These are phyloP conservation scores for Pardalotus punctatus DNA, from an alignment of 2,113 vertebrate genomes.

Conservation along the genomic window DNA sequence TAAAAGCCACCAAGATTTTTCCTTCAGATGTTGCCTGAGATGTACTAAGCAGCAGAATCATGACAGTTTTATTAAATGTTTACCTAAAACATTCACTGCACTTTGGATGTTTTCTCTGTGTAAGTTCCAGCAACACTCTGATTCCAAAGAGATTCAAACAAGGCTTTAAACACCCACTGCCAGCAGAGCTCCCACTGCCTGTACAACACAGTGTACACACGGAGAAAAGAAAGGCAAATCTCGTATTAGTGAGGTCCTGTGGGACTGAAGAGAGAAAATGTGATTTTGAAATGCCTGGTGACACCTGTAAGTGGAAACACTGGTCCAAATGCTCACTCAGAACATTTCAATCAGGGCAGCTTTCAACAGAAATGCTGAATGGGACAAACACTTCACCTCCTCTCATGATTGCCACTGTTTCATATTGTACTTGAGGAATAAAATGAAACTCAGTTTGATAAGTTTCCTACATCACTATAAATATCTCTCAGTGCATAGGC, in stretches of 20 bases:
- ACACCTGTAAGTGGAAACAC: fast-evolving
- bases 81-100: neutral
- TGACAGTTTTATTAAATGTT: neutral
- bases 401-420: neutral
- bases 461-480: neutral
- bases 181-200: neutral
- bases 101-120: neutral
- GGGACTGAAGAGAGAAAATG: neutral
- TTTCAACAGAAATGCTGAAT: neutral
- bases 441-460: neutral
- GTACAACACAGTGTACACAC: neutral
- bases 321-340: neutral
- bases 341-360: neutral
- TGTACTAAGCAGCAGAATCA: neutral
- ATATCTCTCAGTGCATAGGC: neutral
- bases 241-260: neutral
- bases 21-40: neutral
- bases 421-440: neutral
- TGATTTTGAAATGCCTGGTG: neutral
- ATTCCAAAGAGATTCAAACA: neutral
- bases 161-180: neutral
- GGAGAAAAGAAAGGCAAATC: neutral
- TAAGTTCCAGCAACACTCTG: neutral
- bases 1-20: neutral
- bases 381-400: neutral